Evolutionary conservation across 2,888 invertebrate species (phyloP), one percentile per base, ranked within the genome.

Genomic region (Heliconius ismenius): DNA sequence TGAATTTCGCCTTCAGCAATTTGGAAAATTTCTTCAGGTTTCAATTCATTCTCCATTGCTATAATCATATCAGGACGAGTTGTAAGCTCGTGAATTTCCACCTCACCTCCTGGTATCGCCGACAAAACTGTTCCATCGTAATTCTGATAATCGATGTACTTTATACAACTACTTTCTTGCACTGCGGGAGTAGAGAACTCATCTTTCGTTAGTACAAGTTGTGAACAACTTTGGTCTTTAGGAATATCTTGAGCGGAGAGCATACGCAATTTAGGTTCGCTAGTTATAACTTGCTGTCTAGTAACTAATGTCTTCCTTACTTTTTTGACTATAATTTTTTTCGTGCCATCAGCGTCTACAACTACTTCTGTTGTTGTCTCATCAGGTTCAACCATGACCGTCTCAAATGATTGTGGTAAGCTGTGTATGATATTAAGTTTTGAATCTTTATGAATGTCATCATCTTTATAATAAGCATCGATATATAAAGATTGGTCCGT

Each of bases 361-460:
- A 97, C 95, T 4, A 97, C 96, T 90, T 97, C 97, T 0, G 97
- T 97, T 0, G 97, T 97, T 2, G 97, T 97, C 86, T 97, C 96
- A 87, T 97, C 97, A 0, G 97, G 97, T 87, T 97, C 97, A 1
- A 97, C 95, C 86, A 97, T 95, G 7, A 97, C 95, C 0, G 97
- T 97, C 89, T 97, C 97, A 84, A 97, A 97, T 0, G 97, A 95
- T 83, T 97, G 96, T 0, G 97, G 97, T 49, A 96, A 91, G 73
- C 96, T 96, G 85, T 97, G 97, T 13, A 96, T 95, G 58, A 97
- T 96, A 83, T 95, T 96, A 24, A 97, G 87, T 83, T 97, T 96
- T 0, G 97, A 95, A 74, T 95, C 95, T 85, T 95, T 95, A 26
- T 91, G 89, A 11, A 92, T 84, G 58, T 94, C 90, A 74, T 91